A percentile compares a stretch with the other conserved stretches of the same genome.
These are phyloP conservation scores for Acholoe squamosa DNA, from an alignment of 2,888 invertebrate species.

Conservation along the genomic window DNA sequence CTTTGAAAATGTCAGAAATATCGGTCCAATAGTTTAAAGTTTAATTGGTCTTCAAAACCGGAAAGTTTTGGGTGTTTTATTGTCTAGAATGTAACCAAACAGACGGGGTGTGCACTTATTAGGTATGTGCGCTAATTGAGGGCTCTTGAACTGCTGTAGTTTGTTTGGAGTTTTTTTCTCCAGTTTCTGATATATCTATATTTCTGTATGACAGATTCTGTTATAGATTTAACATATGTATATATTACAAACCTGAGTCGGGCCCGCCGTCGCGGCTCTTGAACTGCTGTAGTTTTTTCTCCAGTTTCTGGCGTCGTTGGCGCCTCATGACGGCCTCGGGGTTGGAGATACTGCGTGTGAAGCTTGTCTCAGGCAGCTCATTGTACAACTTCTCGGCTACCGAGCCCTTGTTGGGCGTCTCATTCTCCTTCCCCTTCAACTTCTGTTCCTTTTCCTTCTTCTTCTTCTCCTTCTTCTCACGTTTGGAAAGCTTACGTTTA, in stretches of 20 bases:
- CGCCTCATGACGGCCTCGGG: conserved; percentile 99
- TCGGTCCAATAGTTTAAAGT: too few species aligned
- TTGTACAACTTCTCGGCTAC: conserved; percentile 84
- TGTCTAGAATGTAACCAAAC: too few species aligned
- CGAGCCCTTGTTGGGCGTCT: conserved; percentile 68
- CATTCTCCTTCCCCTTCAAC: conserved; percentile 87
- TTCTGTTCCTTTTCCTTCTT: conserved; percentile 87
- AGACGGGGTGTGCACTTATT: too few species aligned
- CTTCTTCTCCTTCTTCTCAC: conserved; percentile 98
- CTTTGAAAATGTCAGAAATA: too few species aligned
- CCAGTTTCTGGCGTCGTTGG: conserved; percentile 96
- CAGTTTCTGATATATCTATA: conserved; percentile 90
- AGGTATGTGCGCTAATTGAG: too few species aligned
- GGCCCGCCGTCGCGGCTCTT: conserved; percentile 92
- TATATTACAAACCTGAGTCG: conserved; percentile 86
- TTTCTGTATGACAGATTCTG: not conserved
- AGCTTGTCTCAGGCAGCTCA: conserved; percentile 97
- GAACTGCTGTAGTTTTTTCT: conserved; percentile 97
- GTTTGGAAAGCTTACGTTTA: conserved; percentile 95
- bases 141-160: conserved; percentile 92
- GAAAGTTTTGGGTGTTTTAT: too few species aligned
- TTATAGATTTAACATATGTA: not conserved
- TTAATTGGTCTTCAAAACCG: too few species aligned
- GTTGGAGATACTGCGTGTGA: conserved; percentile 99
- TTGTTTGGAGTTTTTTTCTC: conserved; percentile 99